Evolutionary conservation across 37 sponge, comb jelly and placozoan species (phyloP), one percentile per base, ranked within the genome.

Genomic region (Aplysina aerophoba): DNA sequence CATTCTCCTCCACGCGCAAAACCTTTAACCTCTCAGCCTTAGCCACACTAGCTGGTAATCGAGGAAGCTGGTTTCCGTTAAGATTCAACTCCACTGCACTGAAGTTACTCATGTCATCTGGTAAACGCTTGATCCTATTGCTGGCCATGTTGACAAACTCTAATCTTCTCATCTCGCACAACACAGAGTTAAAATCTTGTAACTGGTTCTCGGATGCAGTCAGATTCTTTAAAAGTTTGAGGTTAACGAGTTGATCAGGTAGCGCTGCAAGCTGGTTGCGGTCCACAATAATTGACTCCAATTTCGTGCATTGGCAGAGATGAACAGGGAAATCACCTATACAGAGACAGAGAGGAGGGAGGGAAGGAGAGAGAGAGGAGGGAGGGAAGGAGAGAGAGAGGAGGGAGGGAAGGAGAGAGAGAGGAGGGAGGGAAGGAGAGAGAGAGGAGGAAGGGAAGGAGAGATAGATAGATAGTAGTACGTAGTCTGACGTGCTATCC

Each of bases 1-100:
- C 74, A 68, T 96, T 96, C 83, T 96, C 90, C 31, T 93, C 90
- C 54, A 91, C 80, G 44, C 96, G 67, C 34, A 96, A 66, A 5
- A 96, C 93, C 85, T 93, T 93, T 17, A 96, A 69, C 34, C 88
- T 85, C 81, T 56, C 28, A 50, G 95, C 90, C 25, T 24, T 61
- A 21, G 95, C 88, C 25, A 96, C 62, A 17, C 55, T 34, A 0
- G 62, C 82, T 19, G 96, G 96, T 3, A 96, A 77, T 2, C 72
- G 50, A 12, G 80, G 16, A 0, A 96, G 27, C 16, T 77, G 84
- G 61, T 96, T 96, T 20, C 64, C 17, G 59, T 91, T 94, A 58
- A 96, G 31, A 60, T 91, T 93, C 33, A 96, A 53, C 68, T 96
- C 96, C 35, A 96, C 90, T 0, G 64, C 92, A 5, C 36, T 79